Percentiles rank a stretch among this genome's conserved stretches.
Evolutionary conservation across 1,140 invertebrate genomes (phyloP).

Genomic region (Bombus breviceps): DNA sequence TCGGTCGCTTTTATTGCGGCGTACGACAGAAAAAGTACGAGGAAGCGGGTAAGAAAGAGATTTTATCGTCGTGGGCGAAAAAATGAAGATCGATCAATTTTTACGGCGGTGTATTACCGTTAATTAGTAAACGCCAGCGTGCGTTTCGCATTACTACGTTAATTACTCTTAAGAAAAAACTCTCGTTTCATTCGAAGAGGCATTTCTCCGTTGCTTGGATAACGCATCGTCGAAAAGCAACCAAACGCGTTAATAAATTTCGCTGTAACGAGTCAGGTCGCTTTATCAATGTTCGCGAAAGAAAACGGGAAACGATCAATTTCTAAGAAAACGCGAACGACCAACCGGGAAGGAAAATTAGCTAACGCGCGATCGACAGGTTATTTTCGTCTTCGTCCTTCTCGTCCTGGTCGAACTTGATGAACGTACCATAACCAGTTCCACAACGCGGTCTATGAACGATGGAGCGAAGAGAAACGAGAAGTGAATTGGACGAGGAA

Average conservation of each 20-base stretch:
- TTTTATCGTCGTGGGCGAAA: not conserved
- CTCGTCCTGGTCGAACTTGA: constrained; percentile 45
- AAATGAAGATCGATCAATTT: constrained; percentile 39
- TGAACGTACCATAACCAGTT: constrained; percentile 49
- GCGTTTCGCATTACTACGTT: constrained; percentile 13
- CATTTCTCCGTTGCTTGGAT: too few relatives aligned
- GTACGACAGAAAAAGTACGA: not conserved
- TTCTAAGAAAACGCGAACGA: constrained; percentile 20
- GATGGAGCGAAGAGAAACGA: constrained; percentile 48
- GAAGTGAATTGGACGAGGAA: constrained; percentile 48
- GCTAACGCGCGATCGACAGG: constrained; percentile 26
- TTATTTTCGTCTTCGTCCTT: not conserved
- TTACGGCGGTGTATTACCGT: not conserved
- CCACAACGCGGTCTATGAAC: constrained; percentile 16
- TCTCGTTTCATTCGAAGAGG: not conserved
- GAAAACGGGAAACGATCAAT: constrained; percentile 34
- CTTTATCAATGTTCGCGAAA: constrained; percentile 27
- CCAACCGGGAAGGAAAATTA: constrained; percentile 22
- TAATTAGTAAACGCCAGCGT: constrained; percentile 25
- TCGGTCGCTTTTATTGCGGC: not conserved
- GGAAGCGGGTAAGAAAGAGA: not conserved
- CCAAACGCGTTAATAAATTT: constrained; percentile 25
- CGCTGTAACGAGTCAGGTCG: constrained; percentile 9
- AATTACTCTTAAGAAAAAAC: not conserved
- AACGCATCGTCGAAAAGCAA: not conserved